Evolutionary conservation across 2,797 vertebrate species (phyloP).

Genomic region (Perodicticus potto): DNA sequence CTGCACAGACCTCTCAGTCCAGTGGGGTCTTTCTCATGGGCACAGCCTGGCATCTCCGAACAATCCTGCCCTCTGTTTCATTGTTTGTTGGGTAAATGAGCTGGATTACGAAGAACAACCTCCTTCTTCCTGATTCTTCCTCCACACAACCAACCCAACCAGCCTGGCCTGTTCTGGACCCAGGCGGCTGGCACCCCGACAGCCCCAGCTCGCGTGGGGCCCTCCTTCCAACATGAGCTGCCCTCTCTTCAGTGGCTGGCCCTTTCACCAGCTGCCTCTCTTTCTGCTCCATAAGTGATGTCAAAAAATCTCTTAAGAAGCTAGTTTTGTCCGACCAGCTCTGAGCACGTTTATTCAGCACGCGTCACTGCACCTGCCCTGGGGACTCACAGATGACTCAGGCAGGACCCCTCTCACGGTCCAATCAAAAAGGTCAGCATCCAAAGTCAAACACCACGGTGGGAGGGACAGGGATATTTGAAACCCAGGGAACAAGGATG

Average conservation of each 20-base stretch:
- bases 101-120: slow-evolving; percentile 9
- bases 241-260: rapidly evolving
- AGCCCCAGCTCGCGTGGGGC: neutral
- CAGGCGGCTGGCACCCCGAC: neutral
- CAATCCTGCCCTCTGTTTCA: slow-evolving; percentile 73
- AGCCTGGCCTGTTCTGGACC: slow-evolving; percentile 71
- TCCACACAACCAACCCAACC: slow-evolving; percentile 60
- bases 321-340: rapidly evolving
- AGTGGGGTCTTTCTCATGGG: slow-evolving; percentile 50
- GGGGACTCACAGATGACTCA: too few species aligned
- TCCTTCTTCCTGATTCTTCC: slow-evolving; percentile 63
- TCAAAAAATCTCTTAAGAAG: neutral
- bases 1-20: slow-evolving; percentile 19
- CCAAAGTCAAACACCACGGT: rapidly evolving
- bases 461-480: rapidly evolving
- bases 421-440: neutral
- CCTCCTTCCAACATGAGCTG: neutral
- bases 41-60: neutral
- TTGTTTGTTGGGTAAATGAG: slow-evolving; percentile 64
- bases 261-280: rapidly evolving
- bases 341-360: rapidly evolving
- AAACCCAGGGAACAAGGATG: neutral
- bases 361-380: rapidly evolving
- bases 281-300: neutral
- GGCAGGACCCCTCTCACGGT: too few species aligned